Evolutionary conservation across 2,888 invertebrate species (phyloP).

Genomic region (Synergus umbraculus): DNA sequence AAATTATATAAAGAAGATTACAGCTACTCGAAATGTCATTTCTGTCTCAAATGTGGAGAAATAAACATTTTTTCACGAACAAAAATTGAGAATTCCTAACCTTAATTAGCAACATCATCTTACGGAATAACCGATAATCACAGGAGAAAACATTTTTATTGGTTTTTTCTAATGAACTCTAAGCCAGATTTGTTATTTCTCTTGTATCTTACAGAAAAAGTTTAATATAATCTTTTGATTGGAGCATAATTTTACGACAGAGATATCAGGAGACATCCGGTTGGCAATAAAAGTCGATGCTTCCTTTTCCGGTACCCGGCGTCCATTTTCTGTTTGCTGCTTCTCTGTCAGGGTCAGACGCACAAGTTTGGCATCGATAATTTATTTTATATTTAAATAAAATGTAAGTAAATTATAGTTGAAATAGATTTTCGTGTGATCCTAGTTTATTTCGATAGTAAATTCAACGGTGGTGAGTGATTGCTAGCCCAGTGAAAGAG

Average conservation of each 20-base stretch:
- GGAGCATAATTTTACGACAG: neutral
- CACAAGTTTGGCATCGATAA: conserved; percentile 50
- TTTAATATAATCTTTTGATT: neutral
- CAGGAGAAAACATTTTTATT: neutral
- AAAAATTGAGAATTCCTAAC: too few relatives aligned
- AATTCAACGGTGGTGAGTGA: neutral
- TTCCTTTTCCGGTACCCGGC: conserved; percentile 72
- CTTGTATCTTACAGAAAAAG: conserved; percentile 2
- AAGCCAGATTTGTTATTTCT: neutral
- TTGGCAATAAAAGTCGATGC: conserved; percentile 62
- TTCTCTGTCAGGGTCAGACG: conserved; percentile 46
- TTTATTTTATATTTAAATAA: conserved; percentile 47
- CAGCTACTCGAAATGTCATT: neutral
- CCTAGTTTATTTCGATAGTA: neutral
- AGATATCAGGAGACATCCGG: conserved; percentile 11
- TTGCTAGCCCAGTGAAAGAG: neutral
- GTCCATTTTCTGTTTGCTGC: conserved; percentile 68
- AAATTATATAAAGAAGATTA: neutral
- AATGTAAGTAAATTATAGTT: conserved; percentile 58
- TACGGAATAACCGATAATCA: neutral
- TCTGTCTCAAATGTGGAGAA: neutral
- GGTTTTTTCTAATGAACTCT: neutral
- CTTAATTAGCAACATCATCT: neutral
- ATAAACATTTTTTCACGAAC: neutral
- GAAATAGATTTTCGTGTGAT: neutral